Evolutionary conservation across 2,888 invertebrate species (phyloP).

Genomic region (Oscheius onirici): DNA sequence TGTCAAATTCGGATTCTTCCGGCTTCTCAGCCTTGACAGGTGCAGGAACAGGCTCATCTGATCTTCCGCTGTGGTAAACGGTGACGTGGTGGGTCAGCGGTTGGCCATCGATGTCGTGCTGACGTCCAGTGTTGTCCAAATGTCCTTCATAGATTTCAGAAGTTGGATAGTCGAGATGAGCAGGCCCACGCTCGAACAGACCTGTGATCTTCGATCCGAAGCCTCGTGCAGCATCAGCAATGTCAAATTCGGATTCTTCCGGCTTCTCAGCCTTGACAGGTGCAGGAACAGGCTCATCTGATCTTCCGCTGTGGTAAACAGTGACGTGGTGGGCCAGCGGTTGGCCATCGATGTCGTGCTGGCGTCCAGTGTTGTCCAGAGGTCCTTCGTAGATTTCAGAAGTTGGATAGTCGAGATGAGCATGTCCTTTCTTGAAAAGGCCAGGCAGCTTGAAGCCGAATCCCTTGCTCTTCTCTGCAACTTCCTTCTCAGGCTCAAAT

Average conservation of each 20-base stretch:
- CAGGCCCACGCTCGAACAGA: conserved; percentile 46
- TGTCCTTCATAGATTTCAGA: conserved; percentile 47
- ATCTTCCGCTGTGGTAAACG: conserved; percentile 45
- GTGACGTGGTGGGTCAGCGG: conserved; percentile 48
- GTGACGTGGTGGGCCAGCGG: conserved; percentile 40
- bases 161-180: conserved; percentile 54
- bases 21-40: neutral
- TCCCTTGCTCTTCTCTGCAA: conserved; percentile 36
- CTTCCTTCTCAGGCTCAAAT: conserved; percentile 39
- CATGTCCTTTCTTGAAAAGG: conserved; percentile 47
- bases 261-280: neutral
- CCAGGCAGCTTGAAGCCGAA: conserved; percentile 37
- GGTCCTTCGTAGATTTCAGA: conserved; percentile 45
- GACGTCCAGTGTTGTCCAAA: conserved; percentile 34
- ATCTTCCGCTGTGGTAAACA: conserved; percentile 40
- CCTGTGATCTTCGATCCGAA: conserved; percentile 44
- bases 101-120: conserved; percentile 40
- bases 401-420: conserved; percentile 54
- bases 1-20: conserved; percentile 8
- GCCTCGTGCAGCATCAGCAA: neutral
- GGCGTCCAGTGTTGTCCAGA: conserved; percentile 28
- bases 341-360: conserved; percentile 35
- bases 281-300: conserved; percentile 23
- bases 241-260: conserved; percentile 6
- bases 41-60: conserved; percentile 29